phyloP scores from a whole-genome alignment of 2,113 vertebrate genomes.

The Cheilinus undulatus region DNA sequence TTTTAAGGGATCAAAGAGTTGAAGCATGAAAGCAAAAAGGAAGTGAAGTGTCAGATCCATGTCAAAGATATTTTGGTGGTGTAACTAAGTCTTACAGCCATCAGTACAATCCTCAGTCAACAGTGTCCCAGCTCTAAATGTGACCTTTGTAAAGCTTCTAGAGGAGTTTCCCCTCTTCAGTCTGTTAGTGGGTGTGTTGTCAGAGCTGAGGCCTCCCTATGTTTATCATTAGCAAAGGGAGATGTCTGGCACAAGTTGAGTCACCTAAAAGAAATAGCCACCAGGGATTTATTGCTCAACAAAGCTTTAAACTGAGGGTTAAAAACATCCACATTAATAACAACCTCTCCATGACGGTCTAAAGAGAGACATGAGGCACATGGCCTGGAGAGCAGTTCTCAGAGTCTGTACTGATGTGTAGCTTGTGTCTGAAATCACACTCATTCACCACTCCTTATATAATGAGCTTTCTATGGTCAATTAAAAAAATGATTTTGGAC shows the following conservation, averaged over 20 bases:
- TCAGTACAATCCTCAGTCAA: neutral
- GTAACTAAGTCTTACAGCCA: no score
- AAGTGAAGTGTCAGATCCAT: no score
- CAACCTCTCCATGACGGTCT: neutral
- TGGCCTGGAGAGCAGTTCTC: no score
- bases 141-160: neutral
- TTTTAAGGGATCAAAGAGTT: no score
- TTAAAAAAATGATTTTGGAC: no score
- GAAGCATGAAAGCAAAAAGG: no score
- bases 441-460: no score
- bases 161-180: neutral
- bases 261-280: neutral
- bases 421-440: no score
- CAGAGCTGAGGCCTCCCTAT: neutral
- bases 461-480: no score
- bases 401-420: no score
- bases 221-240: neutral
- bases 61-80: no score
- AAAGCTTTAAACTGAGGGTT: neutral
- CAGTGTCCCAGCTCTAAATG: neutral
- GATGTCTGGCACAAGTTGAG: neutral
- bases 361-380: neutral
- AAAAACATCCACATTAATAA: neutral
- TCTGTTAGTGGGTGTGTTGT: neutral
- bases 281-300: neutral